Conservation (phyloP, 2,113 vertebrate species). For the Mixornis gularis region DNA sequence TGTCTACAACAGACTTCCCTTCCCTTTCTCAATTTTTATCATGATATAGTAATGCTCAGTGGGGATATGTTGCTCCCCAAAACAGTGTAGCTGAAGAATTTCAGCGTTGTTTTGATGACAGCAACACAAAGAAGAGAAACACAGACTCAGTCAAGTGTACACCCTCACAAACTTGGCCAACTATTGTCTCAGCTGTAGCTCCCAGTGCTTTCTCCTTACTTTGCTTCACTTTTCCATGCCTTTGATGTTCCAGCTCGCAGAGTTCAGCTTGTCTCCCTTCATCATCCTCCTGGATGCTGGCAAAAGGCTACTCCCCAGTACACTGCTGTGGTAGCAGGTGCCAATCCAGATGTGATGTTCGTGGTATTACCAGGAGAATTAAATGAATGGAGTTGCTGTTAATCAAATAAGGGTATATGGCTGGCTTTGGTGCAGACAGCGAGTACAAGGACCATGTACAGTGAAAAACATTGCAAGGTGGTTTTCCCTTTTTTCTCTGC, state of each 20-base stretch:
- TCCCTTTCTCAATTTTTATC: neutral
- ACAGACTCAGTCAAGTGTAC: neutral
- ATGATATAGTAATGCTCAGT: fast-evolving
- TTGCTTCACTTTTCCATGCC: neutral
- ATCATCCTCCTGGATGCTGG: neutral
- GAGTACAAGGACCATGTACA: neutral
- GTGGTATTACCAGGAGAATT: neutral
- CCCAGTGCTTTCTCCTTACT: neutral
- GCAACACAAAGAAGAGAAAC: neutral
- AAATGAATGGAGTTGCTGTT: neutral
- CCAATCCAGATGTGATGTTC: neutral
- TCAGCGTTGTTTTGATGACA: neutral
- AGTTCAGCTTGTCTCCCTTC: neutral
- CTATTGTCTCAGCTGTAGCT: neutral
- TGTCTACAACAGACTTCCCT: neutral
- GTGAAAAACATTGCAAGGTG: neutral
- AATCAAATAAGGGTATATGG: neutral
- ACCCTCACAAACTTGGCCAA: neutral
- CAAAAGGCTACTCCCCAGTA: neutral
- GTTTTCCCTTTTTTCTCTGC: neutral
- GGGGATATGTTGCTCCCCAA: neutral
- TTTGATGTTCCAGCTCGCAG: neutral
- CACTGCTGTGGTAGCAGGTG: neutral
- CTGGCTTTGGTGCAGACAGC: neutral
- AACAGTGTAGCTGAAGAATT: neutral